phyloP scores from a whole-genome alignment of 2,113 vertebrate species.

The Clarias magur region DNA sequence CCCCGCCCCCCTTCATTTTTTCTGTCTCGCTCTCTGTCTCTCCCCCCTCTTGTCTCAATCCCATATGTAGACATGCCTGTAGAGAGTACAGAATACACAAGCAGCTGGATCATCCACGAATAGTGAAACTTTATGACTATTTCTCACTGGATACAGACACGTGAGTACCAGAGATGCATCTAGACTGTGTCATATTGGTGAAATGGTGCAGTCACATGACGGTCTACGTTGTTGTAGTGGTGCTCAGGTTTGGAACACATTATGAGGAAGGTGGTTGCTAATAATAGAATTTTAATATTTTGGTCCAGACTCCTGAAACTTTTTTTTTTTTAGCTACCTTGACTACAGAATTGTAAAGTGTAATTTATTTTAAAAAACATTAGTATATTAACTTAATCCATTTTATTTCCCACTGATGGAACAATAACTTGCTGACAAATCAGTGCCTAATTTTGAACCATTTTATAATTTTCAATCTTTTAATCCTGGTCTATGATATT shows the following conservation, averaged over 20 bases:
- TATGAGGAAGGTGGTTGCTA: neutral
- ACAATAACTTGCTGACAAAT: neutral
- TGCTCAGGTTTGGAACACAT: neutral
- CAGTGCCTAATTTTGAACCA: neutral
- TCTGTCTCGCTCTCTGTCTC: conserved; percentile 23
- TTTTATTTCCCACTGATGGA: neutral
- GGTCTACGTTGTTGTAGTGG: neutral
- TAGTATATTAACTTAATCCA: neutral
- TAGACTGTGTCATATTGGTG: neutral
- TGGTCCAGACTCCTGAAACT: neutral
- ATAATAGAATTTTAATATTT: neutral
- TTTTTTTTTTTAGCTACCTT: neutral
- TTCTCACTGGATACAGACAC: conserved; percentile 99
- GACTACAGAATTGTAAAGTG: neutral
- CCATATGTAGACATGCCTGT: conserved; percentile 87
- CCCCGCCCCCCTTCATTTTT: neutral
- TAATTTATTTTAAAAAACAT: neutral
- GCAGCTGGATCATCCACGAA: conserved; percentile 97
- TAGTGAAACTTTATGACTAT: conserved; percentile 99
- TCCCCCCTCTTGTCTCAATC: neutral
- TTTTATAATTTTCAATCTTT: neutral
- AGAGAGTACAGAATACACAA: conserved; percentile 99
- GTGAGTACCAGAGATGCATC: conserved; percentile 73
- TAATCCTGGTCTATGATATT: neutral
- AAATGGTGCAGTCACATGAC: neutral